A percentile compares a stretch with the other conserved stretches of the same genome.
Conservation (phyloP, 2,888 invertebrate genomes). For the Dascillus cervinus region DNA sequence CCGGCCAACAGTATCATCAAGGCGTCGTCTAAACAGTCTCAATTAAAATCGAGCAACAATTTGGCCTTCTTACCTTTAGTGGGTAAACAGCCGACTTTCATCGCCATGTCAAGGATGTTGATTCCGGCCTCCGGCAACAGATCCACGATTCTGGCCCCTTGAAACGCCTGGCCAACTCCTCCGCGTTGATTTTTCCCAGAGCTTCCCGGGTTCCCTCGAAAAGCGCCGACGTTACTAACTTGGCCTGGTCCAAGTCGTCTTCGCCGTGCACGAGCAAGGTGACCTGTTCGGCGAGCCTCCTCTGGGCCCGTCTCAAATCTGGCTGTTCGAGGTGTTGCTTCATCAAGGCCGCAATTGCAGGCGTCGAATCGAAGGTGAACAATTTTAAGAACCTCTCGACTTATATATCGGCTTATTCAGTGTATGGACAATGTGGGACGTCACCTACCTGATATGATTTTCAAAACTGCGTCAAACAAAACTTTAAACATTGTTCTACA, state of each 20-base stretch:
- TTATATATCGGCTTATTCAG: constrained; percentile 77
- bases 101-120: constrained; percentile 71
- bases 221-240: constrained; percentile 59
- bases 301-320: constrained; percentile 74
- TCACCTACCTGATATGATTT: too few species aligned
- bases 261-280: constrained; percentile 83
- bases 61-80: constrained; percentile 53
- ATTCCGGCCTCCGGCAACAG: constrained; percentile 67
- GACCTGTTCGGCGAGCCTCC: constrained; percentile 75
- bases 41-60: too few species aligned
- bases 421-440: constrained; percentile 85
- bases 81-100: constrained; percentile 76
- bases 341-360: constrained; percentile 67
- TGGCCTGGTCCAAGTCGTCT: constrained; percentile 62
- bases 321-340: constrained; percentile 64
- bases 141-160: constrained; percentile 60
- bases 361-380: constrained; percentile 72
- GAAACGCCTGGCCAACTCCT: constrained; percentile 67
- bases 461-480: too few species aligned
- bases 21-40: constrained; percentile 87
- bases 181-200: constrained; percentile 55
- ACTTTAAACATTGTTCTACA: too few species aligned
- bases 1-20: constrained; percentile 80
- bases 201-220: constrained; percentile 62
- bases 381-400: constrained; percentile 73